Conservation (phyloP, 1,140 invertebrate species). For the Aporrectodea caliginosa region DNA sequence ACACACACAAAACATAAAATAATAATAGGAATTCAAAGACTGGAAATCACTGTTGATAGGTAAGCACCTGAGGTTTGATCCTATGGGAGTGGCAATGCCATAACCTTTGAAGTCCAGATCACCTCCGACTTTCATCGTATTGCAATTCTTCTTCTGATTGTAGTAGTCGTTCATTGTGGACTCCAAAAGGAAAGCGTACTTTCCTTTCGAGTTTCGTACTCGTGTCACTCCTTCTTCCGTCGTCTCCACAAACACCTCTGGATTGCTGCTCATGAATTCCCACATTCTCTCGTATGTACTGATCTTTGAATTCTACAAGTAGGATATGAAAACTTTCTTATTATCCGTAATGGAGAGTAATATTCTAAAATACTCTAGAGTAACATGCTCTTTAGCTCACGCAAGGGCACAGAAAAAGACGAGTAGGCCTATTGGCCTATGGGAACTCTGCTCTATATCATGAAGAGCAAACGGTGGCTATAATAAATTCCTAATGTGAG, state of each 20-base stretch:
- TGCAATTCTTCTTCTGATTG: conserved; percentile 64
- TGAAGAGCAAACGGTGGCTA: too few relatives aligned
- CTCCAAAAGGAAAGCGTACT: conserved; percentile 53
- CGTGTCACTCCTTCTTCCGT: conserved; percentile 43
- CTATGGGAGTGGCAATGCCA: conserved; percentile 83
- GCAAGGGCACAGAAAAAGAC: too few relatives aligned
- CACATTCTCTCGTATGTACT: conserved; percentile 47
- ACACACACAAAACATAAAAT: too few relatives aligned
- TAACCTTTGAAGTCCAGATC: conserved; percentile 90
- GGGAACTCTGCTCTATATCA: too few relatives aligned
- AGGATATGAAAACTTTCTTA: too few relatives aligned
- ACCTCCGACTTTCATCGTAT: conserved; percentile 75
- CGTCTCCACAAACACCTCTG: conserved; percentile 41
- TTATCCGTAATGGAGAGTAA: too few relatives aligned
- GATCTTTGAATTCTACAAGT: conserved; percentile 76
- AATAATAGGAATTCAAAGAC: too few relatives aligned
- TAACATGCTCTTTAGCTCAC: too few relatives aligned
- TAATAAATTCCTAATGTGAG: too few relatives aligned
- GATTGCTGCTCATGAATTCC: conserved; percentile 67
- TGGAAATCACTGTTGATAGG: too few relatives aligned
- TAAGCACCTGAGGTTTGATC: conserved; percentile 73
- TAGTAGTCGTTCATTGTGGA: conserved; percentile 51
- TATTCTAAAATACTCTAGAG: too few relatives aligned
- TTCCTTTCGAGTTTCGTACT: conserved; percentile 60
- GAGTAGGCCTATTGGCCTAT: too few relatives aligned